Evolutionary conservation across 92 coral and sea anemone genomes (phyloP), one percentile per base, ranked within the genome.

Genomic region (Porites rus): DNA sequence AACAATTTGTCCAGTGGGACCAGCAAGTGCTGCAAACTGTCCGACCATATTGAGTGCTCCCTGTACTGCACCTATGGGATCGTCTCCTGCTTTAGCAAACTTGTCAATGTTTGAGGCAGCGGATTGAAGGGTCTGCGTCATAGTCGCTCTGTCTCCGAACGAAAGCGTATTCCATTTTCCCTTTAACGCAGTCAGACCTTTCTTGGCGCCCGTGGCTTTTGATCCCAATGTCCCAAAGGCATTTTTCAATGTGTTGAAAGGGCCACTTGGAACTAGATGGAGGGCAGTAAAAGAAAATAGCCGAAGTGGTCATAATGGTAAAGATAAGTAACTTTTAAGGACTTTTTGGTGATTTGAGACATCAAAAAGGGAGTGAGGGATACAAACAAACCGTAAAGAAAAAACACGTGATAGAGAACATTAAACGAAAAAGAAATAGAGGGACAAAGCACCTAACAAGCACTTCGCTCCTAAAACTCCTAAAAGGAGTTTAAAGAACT

Each of bases 1-100:
- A 2, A 82, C 79, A 9, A 87, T 71, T 18, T 74, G 79, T 11
- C 90, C 90, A 53, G 62, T 73, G 3, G 90, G 90, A 5, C 90
- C 90, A 64, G 85, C 85, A 22, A 80, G 58, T 1, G 64, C 78
- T n/a, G 90, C 87, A 16, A 87, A 72, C 46, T 38, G 46, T 4
- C 46, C 46, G 46, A 38, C 62, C n/a, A 52, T 76, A 19, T 46
- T 14, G 21, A 13, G 18, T 65, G 58, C 62, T 38, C 46, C 46
- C 46, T 38, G 46, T 4, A 38, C 46, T 38, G 46, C 46, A 38
- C 46, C 46, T 3, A 38, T 38, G 46, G 46, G 46, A 38, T 38
- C 46, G 6, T 38, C 46, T 38, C 46, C 46, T 38, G 46, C 81
- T 8, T 76, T 52, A 46, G 74, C 73, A 52, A 76, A 76, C 74